A percentile compares a stretch with the other conserved stretches of the same genome.
These are phyloP conservation scores for Subacronicta megacephala DNA, from an alignment of 2,888 invertebrate species.

Conservation along the genomic window DNA sequence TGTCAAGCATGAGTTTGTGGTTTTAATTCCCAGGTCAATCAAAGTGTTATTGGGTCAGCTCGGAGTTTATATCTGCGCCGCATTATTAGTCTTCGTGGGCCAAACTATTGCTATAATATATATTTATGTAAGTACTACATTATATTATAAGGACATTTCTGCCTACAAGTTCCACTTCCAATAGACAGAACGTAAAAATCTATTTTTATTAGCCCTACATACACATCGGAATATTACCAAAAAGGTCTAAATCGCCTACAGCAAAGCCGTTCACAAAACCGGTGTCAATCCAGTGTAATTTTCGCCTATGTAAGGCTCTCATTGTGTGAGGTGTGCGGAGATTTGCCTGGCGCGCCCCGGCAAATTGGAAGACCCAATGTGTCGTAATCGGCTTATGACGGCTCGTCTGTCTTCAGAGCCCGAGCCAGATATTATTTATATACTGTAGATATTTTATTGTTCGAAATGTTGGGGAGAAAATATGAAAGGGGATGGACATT, in stretches of 20 bases:
- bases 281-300: constrained; percentile 69
- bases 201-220: too few species aligned
- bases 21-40: too few species aligned
- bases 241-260: constrained; percentile 17
- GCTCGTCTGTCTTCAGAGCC: constrained; percentile 27
- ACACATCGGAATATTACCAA: constrained; percentile 8
- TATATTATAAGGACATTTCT: too few species aligned
- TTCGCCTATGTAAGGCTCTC: constrained; percentile 64
- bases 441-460: constrained; percentile 29
- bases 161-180: too few species aligned
- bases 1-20: too few species aligned
- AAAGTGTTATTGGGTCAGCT: too few species aligned
- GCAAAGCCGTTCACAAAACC: constrained; percentile 37
- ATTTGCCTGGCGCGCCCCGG: constrained; percentile 77
- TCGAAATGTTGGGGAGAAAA: background rate
- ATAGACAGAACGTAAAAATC: too few species aligned
- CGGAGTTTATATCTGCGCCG: too few species aligned
- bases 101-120: too few species aligned
- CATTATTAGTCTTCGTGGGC: too few species aligned
- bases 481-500: background rate
- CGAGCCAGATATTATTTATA: constrained; percentile 44
- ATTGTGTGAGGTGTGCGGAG: constrained; percentile 74
- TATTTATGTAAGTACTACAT: too few species aligned
- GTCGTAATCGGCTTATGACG: constrained; percentile 77
- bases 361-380: constrained; percentile 76